Evolutionary conservation across 2,113 vertebrate genomes (phyloP), one percentile per base, ranked within the genome.

Genomic region (Cyphomyrus plagiostoma): DNA sequence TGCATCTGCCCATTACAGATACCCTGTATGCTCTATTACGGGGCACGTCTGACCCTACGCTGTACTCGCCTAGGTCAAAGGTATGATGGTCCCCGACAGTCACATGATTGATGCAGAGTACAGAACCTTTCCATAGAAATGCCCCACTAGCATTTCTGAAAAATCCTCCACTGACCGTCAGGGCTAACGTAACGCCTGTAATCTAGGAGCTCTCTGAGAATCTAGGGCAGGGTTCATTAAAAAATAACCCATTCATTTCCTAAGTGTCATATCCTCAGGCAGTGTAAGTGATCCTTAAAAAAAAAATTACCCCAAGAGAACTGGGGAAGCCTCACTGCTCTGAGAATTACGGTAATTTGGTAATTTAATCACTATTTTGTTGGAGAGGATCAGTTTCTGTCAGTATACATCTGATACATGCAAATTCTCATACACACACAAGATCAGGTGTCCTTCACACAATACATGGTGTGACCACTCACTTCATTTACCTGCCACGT

Each of bases 391-490:
- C 94, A 93, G 93, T 94, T 89, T 39, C 90, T 90, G 87, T 89
- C 9, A 92, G 89, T 92, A 95, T 93, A 95, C 95, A 95, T 94
- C 94, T 93, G 95, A 96, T 95, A 96, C 95, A 95, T 92, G 94
- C 93, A 93, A 93, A 94, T 95, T 94, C 93, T 70, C 92, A 95
- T 93, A 94, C 94, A 92, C 91, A 92, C 94, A 94, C 95, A 92
- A 92, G 93, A 95, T 94, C 93, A 93, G 92, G 88, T 45, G 56
- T 89, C 93, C 90, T 53, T 93, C 94, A 89, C 92, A 92, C 91
- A 92, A 87, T 93, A 89, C 91, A 85, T 90, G 52, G 86, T 88
- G 89, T 53, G 70, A 83, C 89, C 89, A 90, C 35, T 83, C 89
- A 90, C 85, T 90, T 87, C 56, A n/a, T 82, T 82, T 46, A 77